These are phyloP conservation scores for Petrosia ficiformis DNA, from an alignment of 37 sponge, comb jelly and placozoan species.

Conservation along the genomic window DNA sequence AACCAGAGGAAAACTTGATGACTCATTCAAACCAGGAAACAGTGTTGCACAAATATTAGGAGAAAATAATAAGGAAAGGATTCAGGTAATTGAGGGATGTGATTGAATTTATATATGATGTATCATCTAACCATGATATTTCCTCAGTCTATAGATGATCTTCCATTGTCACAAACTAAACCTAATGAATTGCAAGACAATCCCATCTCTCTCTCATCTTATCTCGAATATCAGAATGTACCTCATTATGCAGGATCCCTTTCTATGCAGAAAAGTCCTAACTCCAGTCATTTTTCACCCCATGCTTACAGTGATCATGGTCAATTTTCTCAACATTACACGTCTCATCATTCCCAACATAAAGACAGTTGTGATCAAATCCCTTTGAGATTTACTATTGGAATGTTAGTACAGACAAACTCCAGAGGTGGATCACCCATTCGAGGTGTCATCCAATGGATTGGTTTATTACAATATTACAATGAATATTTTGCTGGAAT, in stretches of 20 bases:
- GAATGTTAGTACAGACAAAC: not conserved
- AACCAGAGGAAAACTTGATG: no score
- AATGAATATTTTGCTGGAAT: conserved; percentile 54
- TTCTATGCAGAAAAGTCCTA: not conserved
- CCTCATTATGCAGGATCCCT: not conserved
- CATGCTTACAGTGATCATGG: not conserved
- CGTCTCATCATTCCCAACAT: not conserved
- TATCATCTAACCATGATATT: no score
- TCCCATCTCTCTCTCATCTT: not conserved
- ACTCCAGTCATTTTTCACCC: not conserved
- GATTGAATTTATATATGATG: no score
- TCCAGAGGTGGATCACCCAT: not conserved
- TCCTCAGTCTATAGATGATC: no score
- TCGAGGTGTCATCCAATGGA: conserved; percentile 62
- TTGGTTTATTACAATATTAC: conserved; percentile 40
- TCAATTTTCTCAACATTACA: no score
- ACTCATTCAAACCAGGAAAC: no score
- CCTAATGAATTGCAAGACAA: not conserved
- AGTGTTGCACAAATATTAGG: no score
- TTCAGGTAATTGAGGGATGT: no score
- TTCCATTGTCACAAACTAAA: no score
- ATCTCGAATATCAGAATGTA: not conserved
- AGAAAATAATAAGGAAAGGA: no score
- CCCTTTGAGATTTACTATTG: not conserved
- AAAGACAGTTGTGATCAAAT: no score